phyloP scores from a whole-genome alignment of 2,888 invertebrate genomes.

The Zelleria hepariella region DNA sequence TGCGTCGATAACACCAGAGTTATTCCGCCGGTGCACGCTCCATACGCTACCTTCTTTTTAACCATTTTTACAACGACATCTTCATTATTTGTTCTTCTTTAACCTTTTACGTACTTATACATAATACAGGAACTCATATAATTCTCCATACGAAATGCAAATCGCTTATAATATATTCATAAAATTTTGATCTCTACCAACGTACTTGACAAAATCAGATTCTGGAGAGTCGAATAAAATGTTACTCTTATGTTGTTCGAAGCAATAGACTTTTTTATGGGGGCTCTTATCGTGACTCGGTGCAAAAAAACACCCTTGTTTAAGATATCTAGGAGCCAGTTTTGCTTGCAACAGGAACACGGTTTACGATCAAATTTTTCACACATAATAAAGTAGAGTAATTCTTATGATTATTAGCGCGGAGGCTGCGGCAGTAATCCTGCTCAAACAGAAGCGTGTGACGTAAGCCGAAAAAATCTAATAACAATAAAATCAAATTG shows the following conservation, averaged over 20 bases:
- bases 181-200: conserved; percentile 52
- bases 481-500: conserved; percentile 73
- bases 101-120: conserved; percentile 16
- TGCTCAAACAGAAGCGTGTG: conserved; percentile 59
- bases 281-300: conserved; percentile 21
- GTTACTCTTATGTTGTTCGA: conserved; percentile 34
- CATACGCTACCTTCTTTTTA: conserved; percentile 61
- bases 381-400: conserved; percentile 69
- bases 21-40: conserved; percentile 64
- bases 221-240: conserved; percentile 40
- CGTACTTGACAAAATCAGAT: conserved; percentile 40
- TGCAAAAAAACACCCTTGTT: conserved; percentile 33
- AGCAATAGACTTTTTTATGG: conserved; percentile 28
- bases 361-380: conserved; percentile 61
- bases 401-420: conserved; percentile 71
- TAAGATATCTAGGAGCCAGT: conserved; percentile 23
- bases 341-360: conserved; percentile 14
- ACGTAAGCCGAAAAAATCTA: conserved; percentile 72
- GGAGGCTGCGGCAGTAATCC: conserved; percentile 69
- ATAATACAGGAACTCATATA: neutral
- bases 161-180: conserved; percentile 58
- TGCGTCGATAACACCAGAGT: conserved; percentile 66
- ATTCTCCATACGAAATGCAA: conserved; percentile 35
- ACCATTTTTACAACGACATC: conserved; percentile 59
- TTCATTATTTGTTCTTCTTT: conserved; percentile 57